Evolutionary conservation across 2,113 vertebrate genomes (phyloP), one percentile per base, ranked within the genome.

Genomic region (Sorex araneus): DNA sequence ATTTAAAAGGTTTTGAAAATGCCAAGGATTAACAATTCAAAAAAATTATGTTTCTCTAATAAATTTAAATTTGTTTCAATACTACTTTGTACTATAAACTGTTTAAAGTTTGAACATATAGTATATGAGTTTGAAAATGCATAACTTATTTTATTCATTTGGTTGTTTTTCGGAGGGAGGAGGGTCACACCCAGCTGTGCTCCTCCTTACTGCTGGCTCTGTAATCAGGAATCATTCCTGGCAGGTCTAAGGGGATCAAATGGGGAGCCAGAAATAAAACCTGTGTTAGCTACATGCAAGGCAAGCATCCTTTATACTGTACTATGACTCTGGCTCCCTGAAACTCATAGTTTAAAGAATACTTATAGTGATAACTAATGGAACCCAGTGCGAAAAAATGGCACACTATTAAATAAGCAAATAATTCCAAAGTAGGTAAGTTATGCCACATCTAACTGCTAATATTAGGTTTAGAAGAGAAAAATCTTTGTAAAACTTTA

Each of bases 391-490:
- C 11, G 25, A 84, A 43, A 69, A 89, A 90, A 70, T 78, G 63
- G 4, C 10, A 86, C 1, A 23, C 88, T 66, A 86, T 70, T 83
- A 78, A 74, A 25, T 69, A 28, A 80, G 75, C n/a, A 77, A 28
- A 87, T 87, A 87, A 75, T 6, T 57, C 18, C 27, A 79, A 89
- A 73, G 50, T 76, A 43, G 66, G 7, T 91, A 25, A 77, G 45
- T 77, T 84, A 77, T 18, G 36, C 7, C 32, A 89, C 36, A 32
- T 1, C 88, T 70, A 73, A 19, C 28, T 91, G 4, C 18, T 89
- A 16, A 81, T 23, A 67, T 91, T 12, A 90, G 34, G 32, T 92
- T 86, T 78, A 87, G 30, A 84, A 75, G 25, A 57, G 18, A 93
- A 83, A 70, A 63, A 45, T 80, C 4, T 83, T 80, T 85, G 21